Conservation (phyloP, 2,113 vertebrate genomes). For the Xiphorhynchus elegans region DNA sequence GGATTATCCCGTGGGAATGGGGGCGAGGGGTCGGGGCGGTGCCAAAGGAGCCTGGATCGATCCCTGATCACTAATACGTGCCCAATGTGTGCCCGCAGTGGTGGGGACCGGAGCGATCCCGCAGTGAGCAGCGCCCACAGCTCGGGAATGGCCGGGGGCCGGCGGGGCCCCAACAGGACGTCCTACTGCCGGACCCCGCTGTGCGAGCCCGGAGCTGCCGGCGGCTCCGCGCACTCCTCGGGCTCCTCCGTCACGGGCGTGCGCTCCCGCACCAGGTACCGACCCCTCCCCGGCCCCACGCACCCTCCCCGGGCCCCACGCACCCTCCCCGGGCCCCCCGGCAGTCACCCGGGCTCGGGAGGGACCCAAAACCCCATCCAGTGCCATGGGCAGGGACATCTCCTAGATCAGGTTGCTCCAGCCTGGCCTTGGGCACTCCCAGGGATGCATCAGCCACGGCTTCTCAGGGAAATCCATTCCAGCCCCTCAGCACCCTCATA, state of each 20-base stretch:
- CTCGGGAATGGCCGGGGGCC: slow-evolving; percentile 88
- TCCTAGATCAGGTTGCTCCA: not conserved
- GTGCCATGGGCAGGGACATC: not conserved
- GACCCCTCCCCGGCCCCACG: no score
- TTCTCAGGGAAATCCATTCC: not conserved
- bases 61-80: fast-evolving
- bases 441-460: not conserved
- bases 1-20: not conserved
- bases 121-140: not conserved
- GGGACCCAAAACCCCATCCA: not conserved
- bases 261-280: slow-evolving; percentile 89
- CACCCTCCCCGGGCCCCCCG: no score
- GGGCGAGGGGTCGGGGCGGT: fast-evolving
- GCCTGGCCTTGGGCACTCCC: not conserved
- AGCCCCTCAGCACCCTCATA: not conserved
- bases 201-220: slow-evolving; percentile 86
- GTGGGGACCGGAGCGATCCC: not conserved
- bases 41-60: fast-evolving
- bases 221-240: slow-evolving; percentile 83
- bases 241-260: slow-evolving; percentile 90
- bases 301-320: no score
- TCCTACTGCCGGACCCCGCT: slow-evolving; percentile 93
- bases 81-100: not conserved
- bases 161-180: slow-evolving; percentile 91
- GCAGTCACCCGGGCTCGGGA: no score